Base-by-base conservation (phyloP, 2,113 vertebrate genomes). In the Anguilla japonica region DNA sequence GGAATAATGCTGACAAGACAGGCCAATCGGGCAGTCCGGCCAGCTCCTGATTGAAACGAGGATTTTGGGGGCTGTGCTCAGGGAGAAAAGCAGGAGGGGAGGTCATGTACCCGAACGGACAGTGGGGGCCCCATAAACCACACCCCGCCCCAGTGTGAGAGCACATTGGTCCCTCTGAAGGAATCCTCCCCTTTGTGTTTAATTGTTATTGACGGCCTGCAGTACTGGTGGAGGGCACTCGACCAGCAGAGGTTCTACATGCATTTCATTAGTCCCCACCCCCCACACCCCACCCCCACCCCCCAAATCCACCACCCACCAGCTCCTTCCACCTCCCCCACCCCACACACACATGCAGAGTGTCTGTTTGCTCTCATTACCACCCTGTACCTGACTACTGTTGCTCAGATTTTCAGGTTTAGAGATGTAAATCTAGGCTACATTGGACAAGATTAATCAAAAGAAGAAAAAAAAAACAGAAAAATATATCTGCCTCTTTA, bases 1-100 rank as follows among this genome's bases (percentile, higher is more conserved):
- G 91, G 93, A 95, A 96, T 95, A 96, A 96, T 96, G 93, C 93
- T 94, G 89, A 91, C 94, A 93, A 92, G 92, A 91, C 92, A 91
- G 41, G 93, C 91, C 91, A 91, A 92, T 91, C 91, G 87, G 91
- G 92, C 91, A 92, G 92, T 93, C 90, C 92, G 90, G 93, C 92
- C 92, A 94, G 93, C 92, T 92, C 91, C 93, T 94, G 94, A 94
- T 92, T 75, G 93, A 93, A 94, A 92, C 91, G 88, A 88, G 89
- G 84, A 86, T 63, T 50, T 50, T 50, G 89, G 81, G 88, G 88
- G 86, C 82, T 80, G 50, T 81, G 67, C 90, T 93, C 88, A 22
- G 22, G 29, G 53, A 39, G 11, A 29, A 86, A 85, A 82, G 46
- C 90, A 80, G 87, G 57, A 29, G 82, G 78, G 43, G 87, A 79